Conservation (phyloP, 2,113 vertebrate species). For the Paradoxurus hermaphroditus region DNA sequence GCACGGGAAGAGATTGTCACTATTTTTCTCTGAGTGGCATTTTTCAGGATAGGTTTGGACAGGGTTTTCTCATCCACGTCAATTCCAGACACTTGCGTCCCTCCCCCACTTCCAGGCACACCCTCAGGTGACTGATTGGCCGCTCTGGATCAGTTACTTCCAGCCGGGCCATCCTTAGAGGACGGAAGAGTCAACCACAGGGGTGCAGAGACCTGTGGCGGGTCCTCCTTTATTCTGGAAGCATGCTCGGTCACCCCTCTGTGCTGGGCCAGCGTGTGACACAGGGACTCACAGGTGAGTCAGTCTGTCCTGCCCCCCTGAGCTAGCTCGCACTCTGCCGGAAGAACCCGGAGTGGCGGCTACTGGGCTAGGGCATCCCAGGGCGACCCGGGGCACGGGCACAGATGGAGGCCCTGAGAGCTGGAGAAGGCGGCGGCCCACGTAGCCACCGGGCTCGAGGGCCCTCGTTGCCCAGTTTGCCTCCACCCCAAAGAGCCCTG, state of each 20-base stretch:
- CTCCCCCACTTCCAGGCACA: neutral
- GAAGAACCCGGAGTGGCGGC: accelerated
- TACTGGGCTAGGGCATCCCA: neutral
- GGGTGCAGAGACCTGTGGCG: accelerated
- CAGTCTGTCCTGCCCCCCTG: neutral
- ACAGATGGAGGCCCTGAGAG: neutral
- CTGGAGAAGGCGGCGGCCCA: neutral
- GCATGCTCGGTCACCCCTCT: accelerated
- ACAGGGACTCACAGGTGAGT: neutral
- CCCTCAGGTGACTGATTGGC: neutral
- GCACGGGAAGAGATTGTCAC: neutral
- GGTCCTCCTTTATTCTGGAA: neutral
- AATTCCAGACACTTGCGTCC: neutral
- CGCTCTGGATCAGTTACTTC: neutral
- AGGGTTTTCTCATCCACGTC: neutral
- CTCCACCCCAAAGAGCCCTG: neutral
- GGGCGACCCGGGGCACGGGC: neutral
- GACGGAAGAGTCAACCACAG: accelerated
- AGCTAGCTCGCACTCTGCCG: neutral
- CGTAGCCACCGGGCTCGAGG: neutral
- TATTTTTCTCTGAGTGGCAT: neutral
- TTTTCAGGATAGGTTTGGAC: neutral
- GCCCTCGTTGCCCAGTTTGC: neutral
- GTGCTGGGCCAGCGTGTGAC: no score
- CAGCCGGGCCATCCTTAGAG: neutral